phyloP scores from a whole-genome alignment of 2,113 vertebrate species.

The Cavia aperea region DNA sequence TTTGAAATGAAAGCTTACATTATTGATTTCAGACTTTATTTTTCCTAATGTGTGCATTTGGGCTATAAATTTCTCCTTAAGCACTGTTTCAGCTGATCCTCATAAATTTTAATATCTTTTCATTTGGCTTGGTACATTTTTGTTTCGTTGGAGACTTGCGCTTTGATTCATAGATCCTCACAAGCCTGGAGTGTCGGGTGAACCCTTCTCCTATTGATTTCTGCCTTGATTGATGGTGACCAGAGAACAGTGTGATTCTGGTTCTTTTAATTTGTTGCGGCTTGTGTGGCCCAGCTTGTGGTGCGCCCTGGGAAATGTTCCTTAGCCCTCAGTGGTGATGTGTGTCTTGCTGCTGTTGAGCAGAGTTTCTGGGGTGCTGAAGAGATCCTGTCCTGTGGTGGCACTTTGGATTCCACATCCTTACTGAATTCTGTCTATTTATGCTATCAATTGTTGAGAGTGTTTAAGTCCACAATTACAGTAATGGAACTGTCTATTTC shows the following conservation, averaged over 20 bases:
- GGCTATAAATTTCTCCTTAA: not conserved
- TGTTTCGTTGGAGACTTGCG: not conserved
- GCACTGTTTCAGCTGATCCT: not conserved
- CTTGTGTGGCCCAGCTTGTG: not conserved
- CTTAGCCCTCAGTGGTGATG: not conserved
- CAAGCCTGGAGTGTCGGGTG: not conserved
- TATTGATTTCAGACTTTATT: not conserved
- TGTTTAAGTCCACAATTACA: not conserved
- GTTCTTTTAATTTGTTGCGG: not conserved
- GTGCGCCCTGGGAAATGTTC: not conserved
- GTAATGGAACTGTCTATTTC: not conserved
- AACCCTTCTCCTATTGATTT: not conserved
- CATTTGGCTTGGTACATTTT: not conserved
- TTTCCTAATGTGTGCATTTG: not conserved
- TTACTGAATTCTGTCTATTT: not conserved
- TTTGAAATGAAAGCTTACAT: not conserved
- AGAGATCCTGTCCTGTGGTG: not conserved
- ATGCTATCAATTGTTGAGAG: not conserved
- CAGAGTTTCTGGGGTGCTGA: not conserved
- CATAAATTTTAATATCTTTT: not conserved
- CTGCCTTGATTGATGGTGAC: not conserved
- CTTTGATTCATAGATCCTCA: not conserved
- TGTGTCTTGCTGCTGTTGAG: too few species aligned
- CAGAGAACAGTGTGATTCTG: not conserved
- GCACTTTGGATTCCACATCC: not conserved